These are phyloP conservation scores for Rhabdomys dilectus DNA, from an alignment of 2,113 vertebrate genomes.

Conservation along the genomic window DNA sequence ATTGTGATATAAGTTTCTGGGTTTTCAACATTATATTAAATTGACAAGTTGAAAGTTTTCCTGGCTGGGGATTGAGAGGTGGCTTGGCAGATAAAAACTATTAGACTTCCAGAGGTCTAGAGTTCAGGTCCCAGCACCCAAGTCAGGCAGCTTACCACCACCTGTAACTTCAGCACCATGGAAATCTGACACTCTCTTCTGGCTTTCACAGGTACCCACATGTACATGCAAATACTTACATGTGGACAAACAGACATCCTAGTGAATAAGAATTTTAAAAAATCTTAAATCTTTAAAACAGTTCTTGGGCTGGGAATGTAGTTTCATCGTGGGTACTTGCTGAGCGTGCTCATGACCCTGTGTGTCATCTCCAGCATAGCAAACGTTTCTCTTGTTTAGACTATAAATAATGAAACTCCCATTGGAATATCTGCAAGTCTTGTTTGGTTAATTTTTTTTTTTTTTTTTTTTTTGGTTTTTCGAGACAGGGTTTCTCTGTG, in stretches of 20 bases:
- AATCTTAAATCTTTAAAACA: neutral
- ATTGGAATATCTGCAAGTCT: neutral
- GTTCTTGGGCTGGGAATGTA: neutral
- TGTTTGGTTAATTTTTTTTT: neutral
- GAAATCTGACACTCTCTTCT: neutral
- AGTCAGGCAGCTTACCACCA: neutral
- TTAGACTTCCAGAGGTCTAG: neutral
- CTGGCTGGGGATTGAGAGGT: neutral
- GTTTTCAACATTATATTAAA: neutral
- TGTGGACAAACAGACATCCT: neutral
- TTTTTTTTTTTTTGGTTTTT: too few species aligned
- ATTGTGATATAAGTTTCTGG: neutral
- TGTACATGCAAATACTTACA: neutral
- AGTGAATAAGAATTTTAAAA: neutral
- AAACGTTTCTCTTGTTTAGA: neutral
- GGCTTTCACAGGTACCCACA: neutral
- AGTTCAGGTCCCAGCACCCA: neutral
- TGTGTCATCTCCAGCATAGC: neutral
- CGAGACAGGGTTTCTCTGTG: too few species aligned
- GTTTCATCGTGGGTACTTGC: neutral
- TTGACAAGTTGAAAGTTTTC: neutral
- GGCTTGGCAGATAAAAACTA: neutral
- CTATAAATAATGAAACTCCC: neutral
- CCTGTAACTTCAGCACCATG: neutral
- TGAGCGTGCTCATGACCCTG: neutral